These are phyloP conservation scores for Dryocosmus kuriphilus DNA, from an alignment of 2,888 invertebrate species.

Conservation along the genomic window DNA sequence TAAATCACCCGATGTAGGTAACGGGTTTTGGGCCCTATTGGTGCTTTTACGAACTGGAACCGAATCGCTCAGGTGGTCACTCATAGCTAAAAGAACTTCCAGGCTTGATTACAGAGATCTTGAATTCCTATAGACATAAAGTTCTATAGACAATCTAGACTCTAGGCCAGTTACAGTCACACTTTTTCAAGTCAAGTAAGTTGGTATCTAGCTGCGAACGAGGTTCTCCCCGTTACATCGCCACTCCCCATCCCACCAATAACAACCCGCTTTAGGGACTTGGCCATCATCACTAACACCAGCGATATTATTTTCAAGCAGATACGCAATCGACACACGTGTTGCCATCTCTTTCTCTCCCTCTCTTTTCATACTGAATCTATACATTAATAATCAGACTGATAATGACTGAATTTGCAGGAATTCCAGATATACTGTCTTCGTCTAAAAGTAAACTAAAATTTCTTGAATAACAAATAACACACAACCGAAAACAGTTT, in stretches of 20 bases:
- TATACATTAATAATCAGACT: background rate
- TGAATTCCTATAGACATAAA: background rate
- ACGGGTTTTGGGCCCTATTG: background rate
- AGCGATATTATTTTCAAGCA: background rate
- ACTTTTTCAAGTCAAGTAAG: background rate
- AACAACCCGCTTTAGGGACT: conserved; percentile 22
- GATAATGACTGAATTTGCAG: too few relatives aligned
- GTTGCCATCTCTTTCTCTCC: background rate
- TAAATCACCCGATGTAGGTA: background rate
- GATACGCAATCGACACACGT: conserved; percentile 10
- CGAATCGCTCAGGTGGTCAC: background rate
- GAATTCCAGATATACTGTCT: too few relatives aligned
- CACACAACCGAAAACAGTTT: background rate
- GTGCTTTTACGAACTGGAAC: conserved; percentile 1
- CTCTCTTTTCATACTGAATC: background rate
- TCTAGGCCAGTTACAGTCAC: background rate
- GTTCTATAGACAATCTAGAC: too few relatives aligned
- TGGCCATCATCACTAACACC: background rate
- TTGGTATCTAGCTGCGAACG: background rate
- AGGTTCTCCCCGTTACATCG: conserved; percentile 12
- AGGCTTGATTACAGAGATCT: background rate
- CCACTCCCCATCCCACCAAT: background rate
- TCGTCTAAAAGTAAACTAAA: too few relatives aligned
- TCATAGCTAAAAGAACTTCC: background rate
- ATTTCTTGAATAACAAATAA: too few relatives aligned